phyloP scores from a whole-genome alignment of 2,797 vertebrate genomes.

The Helostoma temminkii region DNA sequence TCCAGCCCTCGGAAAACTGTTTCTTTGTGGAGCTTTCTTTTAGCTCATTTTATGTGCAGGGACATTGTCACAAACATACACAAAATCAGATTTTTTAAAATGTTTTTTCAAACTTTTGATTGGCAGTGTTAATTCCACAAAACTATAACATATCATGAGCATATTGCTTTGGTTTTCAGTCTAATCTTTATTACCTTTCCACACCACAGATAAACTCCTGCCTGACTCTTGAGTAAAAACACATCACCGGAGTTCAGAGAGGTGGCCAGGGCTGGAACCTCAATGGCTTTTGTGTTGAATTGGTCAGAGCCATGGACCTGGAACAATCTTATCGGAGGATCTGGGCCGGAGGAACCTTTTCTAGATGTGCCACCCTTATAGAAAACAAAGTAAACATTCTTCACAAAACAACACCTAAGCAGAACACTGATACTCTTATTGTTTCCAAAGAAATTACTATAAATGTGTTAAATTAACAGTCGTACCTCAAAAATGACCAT shows the following conservation, averaged over 20 bases:
- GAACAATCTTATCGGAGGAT: constrained; percentile 88
- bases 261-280: constrained; percentile 84
- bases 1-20: too few relatives aligned
- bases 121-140: too few relatives aligned
- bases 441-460: neutral
- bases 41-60: too few relatives aligned
- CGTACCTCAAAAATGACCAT: constrained; percentile 91
- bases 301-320: constrained; percentile 87
- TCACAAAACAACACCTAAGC: neutral
- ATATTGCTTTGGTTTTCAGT: neutral
- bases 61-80: neutral
- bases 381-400: constrained; percentile 1
- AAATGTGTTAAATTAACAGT: neutral
- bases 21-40: too few relatives aligned
- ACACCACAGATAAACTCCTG: constrained; percentile 88
- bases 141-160: too few relatives aligned
- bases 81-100: too few relatives aligned
- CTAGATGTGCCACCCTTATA: constrained; percentile 91
- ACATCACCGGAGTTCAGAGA: constrained; percentile 94
- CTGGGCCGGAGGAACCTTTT: constrained; percentile 79
- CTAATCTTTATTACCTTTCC: constrained; percentile 86
- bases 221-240: constrained; percentile 87
- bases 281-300: constrained; percentile 89
- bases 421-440: neutral
- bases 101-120: too few relatives aligned